Evolutionary conservation across 2,888 invertebrate genomes (phyloP).

Genomic region (Busseola fusca): DNA sequence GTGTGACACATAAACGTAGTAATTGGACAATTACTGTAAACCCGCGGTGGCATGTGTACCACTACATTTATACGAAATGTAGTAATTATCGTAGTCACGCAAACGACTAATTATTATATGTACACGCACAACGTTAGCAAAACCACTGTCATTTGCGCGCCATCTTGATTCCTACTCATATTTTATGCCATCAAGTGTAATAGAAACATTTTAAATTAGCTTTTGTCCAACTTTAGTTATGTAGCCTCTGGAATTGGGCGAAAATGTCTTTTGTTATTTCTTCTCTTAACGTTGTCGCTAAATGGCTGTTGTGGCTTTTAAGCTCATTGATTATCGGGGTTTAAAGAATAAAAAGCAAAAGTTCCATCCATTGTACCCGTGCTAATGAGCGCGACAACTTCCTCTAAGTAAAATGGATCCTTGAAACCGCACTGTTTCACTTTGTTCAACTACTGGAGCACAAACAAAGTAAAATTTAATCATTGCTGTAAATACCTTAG

Average conservation of each 20-base stretch:
- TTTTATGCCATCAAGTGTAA: constrained; percentile 41
- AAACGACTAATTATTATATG: constrained; percentile 80
- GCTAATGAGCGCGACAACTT: constrained; percentile 46
- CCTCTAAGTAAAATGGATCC: constrained; percentile 42
- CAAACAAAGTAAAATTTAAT: constrained; percentile 25
- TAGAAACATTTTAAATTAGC: constrained; percentile 48
- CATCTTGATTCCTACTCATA: constrained; percentile 55
- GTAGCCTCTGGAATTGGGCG: constrained; percentile 20
- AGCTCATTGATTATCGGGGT: constrained; percentile 49
- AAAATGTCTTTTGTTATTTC: constrained; percentile 39
- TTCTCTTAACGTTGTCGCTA: constrained; percentile 34
- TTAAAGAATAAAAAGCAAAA: constrained; percentile 47
- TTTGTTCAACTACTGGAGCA: constrained; percentile 17
- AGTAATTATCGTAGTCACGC: constrained; percentile 83
- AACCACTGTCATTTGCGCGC: constrained; percentile 67
- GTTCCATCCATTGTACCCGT: constrained; percentile 36
- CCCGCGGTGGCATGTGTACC: constrained; percentile 74
- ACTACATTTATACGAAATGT: constrained; percentile 75
- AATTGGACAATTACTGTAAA: constrained; percentile 81
- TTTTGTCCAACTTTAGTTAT: constrained; percentile 36
- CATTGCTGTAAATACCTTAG: constrained; percentile 7
- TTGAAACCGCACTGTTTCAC: constrained; percentile 27
- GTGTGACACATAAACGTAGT: constrained; percentile 71
- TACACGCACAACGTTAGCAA: constrained; percentile 66
- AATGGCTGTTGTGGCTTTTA: constrained; percentile 39